Evolutionary conservation across 1,140 invertebrate species (phyloP), one percentile per base, ranked within the genome.

Genomic region (Drosophila pachea): DNA sequence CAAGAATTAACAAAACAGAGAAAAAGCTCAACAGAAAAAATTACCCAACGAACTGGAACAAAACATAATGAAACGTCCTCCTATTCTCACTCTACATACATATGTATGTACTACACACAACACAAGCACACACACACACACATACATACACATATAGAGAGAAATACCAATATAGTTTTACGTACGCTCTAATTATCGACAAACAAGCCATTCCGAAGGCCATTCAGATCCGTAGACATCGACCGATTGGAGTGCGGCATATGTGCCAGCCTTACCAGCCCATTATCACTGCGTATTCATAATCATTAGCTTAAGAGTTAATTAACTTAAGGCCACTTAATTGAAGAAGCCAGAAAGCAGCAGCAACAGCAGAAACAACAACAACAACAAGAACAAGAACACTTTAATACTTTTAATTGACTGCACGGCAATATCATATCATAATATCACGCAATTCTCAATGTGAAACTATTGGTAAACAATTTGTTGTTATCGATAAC

Each of bases 141-240:
- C 16, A 38, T 70, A 29, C 35, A 32, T 8, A 32, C 2, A 7
- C 22, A 47, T 43, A 11, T 36, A 43, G n/a, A n/a, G n/a, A n/a
- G n/a, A n/a, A n/a, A n/a, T n/a, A n/a, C 22, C 8, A 16, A 40
- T 67, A 38, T 52, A 32, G 52, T 42, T 55, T 38, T 60, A 60
- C 49, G 43, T 60, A 60, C 55, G 48, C 45, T 63, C 66, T 67
- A 78, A 81, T 82, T 81, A 77, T 82, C 73, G 76, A 68, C 73
- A 73, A 69, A 69, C 73, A 82, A 70, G 49, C 53, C 36, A 67
- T 67, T 74, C 22, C 50, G 62, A 70, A 58, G 55, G 64, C 68
- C 63, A 60, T 43, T 54, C 35, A 12, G 43, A 59, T 63, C 55
- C 29, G 42, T 48, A 49, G 52, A 59, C 76, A 47, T 66, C 63